Evolutionary conservation across 2,888 invertebrate genomes (phyloP), one percentile per base, ranked within the genome.

Genomic region (Hymenopus coronatus): DNA sequence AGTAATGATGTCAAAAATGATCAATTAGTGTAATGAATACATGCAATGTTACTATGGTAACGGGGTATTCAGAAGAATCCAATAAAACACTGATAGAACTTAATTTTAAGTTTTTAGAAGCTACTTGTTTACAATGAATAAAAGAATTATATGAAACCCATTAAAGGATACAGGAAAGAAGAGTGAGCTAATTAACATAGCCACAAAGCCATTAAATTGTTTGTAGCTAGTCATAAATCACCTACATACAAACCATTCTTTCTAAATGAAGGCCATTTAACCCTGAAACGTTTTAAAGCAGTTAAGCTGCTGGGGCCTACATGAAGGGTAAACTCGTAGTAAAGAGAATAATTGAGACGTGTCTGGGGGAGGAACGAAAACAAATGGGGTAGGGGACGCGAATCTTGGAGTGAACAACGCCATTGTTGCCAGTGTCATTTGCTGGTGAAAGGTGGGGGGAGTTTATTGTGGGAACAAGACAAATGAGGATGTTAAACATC

Each of bases 321-420:
- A 25, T 20, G 30, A 81, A 81, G 81, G 86, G 86, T 6, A 33
- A 88, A 89, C 83, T 88, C 84, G 82, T 33, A 85, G 82, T 86
- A 87, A 89, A 88, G 84, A 87, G 87, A 88, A 88, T 88, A 88
- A 89, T 88, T 87, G 88, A 89, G 88, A 89, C 88, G 87, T 89
- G 88, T 87, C 84, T 81, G 82, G 87, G 88, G 83, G 81, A 84
- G 33, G 82, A 40, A 33, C 9, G 84, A 86, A 87, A 89, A 90
- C 81, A 85, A 88, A 88, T 85, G 86, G 54, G 86, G 83, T 30
- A 70, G 54, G 54, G 54, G 54, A 70, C 54, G 20, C 3, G 54
- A 70, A 70, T 70, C 54, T 70, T 70, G 54, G 54, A 70, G 54
- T 25, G 54, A 89, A 85, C 86, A 46, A 81, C 54, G 86, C 81